A percentile compares a stretch with the other conserved stretches of the same genome.
Conservation (phyloP, 1,140 invertebrate species). For the Drosophila mojavensis region DNA sequence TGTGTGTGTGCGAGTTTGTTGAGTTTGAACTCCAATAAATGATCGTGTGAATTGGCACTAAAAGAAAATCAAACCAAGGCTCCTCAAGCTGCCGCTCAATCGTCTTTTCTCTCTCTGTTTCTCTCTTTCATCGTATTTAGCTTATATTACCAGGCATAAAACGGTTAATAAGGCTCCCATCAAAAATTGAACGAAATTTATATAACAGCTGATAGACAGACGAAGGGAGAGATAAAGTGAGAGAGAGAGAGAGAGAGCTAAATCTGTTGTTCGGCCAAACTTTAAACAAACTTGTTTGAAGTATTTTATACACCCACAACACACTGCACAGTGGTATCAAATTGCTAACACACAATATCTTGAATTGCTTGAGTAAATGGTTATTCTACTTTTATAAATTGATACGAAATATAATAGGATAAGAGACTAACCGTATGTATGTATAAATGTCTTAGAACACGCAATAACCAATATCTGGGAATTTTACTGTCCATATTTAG, state of each 20-base stretch:
- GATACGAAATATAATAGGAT: neutral
- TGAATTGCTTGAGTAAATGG: neutral
- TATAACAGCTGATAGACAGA: slow-evolving; percentile 3
- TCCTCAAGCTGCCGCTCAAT: slow-evolving; percentile 3
- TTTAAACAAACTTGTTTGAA: slow-evolving; percentile 5
- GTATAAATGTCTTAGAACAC: neutral
- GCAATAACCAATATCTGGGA: no score
- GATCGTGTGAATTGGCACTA: slow-evolving; percentile 34
- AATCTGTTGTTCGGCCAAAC: neutral
- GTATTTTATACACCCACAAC: neutral
- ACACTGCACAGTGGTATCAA: neutral
- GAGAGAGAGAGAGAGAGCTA: neutral
- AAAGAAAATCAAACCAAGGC: neutral
- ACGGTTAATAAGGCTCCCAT: slow-evolving; percentile 21
- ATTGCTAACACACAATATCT: neutral
- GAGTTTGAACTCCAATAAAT: slow-evolving; percentile 40
- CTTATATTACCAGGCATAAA: slow-evolving; percentile 19
- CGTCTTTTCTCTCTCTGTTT: neutral
- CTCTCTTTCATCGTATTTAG: neutral
- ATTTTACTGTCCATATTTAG: no score
- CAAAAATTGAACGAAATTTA: slow-evolving; percentile 26
- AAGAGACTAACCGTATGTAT: neutral
- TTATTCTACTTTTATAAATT: neutral
- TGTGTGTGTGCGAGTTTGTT: slow-evolving; percentile 24
- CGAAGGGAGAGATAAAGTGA: neutral